Evolutionary conservation across 2,888 invertebrate species (phyloP).

Genomic region (Prenolepis imparis): DNA sequence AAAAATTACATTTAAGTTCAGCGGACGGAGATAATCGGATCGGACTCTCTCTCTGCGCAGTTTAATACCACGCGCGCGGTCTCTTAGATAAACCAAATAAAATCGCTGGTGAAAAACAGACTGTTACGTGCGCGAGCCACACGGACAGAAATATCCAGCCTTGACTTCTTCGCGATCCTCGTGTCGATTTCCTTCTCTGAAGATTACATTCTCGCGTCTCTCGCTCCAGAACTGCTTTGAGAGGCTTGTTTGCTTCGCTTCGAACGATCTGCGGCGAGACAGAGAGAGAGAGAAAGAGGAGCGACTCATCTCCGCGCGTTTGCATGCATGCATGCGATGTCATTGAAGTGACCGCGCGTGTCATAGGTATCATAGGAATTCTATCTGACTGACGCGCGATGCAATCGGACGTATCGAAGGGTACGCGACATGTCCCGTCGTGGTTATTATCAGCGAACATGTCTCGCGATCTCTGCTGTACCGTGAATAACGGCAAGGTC

Average conservation of each 20-base stretch:
- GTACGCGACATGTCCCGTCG: conserved; percentile 14
- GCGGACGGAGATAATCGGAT: conserved; percentile 30
- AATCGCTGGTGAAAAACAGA: conserved; percentile 9
- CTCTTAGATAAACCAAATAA: conserved; percentile 31
- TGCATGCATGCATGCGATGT: conserved; percentile 18
- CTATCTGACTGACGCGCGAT: conserved; percentile 10
- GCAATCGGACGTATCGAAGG: conserved; percentile 29
- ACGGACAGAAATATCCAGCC: conserved; percentile 46
- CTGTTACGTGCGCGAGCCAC: conserved; percentile 20
- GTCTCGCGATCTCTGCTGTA: conserved; percentile 14
- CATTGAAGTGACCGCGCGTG: conserved; percentile 24
- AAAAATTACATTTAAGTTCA: conserved; percentile 10
- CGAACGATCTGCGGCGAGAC: background rate
- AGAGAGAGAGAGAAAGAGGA: background rate
- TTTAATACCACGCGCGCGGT: background rate
- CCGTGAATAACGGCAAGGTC: background rate
- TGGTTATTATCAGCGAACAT: conserved; percentile 17
- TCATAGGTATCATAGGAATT: conserved; percentile 39
- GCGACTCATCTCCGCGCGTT: conserved; percentile 33
- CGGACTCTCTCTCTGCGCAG: background rate
- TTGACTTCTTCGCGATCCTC: conserved; percentile 43
- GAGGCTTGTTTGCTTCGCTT: background rate
- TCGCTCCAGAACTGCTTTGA: conserved; percentile 40
- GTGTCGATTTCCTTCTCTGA: conserved; percentile 40
- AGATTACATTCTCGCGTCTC: conserved; percentile 36